Conservation (phyloP, 1,140 invertebrate species). For the Ips nitidus region DNA sequence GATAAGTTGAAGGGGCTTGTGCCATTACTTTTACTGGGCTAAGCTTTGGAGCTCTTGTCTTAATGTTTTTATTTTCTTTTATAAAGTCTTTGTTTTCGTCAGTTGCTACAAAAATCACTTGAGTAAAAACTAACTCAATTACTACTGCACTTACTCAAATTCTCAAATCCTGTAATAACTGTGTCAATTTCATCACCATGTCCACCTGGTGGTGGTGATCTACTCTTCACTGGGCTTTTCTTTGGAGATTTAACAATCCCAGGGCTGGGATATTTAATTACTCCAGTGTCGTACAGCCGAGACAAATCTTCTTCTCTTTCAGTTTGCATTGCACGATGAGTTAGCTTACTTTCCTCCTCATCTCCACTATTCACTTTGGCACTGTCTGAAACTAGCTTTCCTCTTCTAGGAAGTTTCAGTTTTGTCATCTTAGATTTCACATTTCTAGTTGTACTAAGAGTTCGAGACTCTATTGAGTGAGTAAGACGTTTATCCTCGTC, state of each 20-base stretch:
- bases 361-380: conserved; percentile 3
- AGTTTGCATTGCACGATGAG: conserved; percentile 44
- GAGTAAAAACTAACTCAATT: neutral
- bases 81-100: conserved; percentile 44
- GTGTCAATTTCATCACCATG: conserved; percentile 33
- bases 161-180: conserved; percentile 33
- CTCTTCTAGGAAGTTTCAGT: neutral
- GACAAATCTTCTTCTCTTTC: conserved; percentile 43
- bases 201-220: conserved; percentile 2
- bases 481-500: neutral
- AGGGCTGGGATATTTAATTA: conserved; percentile 45
- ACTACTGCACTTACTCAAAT: conserved; percentile 31
- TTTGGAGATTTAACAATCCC: conserved; percentile 6
- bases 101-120: conserved; percentile 33
- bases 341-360: conserved; percentile 28
- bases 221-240: conserved; percentile 1
- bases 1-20: conserved; percentile 50
- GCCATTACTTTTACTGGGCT: conserved; percentile 30
- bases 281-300: conserved; percentile 45
- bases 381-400: neutral
- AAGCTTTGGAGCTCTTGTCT: conserved; percentile 34
- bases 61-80: conserved; percentile 47
- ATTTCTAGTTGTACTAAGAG: neutral
- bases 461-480: neutral
- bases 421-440: neutral